Evolutionary conservation across 2,797 vertebrate genomes (phyloP), one percentile per base, ranked within the genome.

Genomic region (Monodelphis domestica): DNA sequence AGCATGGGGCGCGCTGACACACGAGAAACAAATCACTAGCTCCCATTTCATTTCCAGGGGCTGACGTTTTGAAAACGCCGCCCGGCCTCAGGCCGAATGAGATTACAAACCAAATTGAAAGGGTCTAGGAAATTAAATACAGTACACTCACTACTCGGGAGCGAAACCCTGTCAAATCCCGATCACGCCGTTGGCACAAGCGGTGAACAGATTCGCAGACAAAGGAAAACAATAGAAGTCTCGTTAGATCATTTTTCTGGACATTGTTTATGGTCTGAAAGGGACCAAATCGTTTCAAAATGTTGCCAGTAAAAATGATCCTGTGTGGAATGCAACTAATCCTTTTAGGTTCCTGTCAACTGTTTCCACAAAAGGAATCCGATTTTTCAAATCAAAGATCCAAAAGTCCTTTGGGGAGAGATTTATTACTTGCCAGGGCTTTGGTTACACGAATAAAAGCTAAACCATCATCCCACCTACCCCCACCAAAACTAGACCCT

Each of bases 281-380:
- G 98, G 94, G 97, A 97, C 97, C 98, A 98, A 97, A 98, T 98
- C 95, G 97, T 97, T 98, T 98, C 98, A 97, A 98, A 98, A 98
- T 98, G 97, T 98, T 98, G 98, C 98, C 97, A 97, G 98, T 98
- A 98, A 98, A 98, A 98, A 98, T 98, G 98, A 98, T 98, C 98
- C 98, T 97, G 95, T 98, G 96, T 97, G 98, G 98, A 98, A 98
- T 98, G 98, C 97, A 97, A 97, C 97, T 98, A 98, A 99, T 98
- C 98, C 98, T 98, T 98, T 98, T 97, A 98, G 97, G 97, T 98
- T 98, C 98, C 98, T 98, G 98, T 98, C 98, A 98, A 98, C 97
- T 98, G 96, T 97, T 98, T 98, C 98, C 97, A 98, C 98, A 98
- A 97, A 98, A 98, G 98, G 98, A 98, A 98, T 98, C 96, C 97